phyloP scores from a whole-genome alignment of 2,113 vertebrate genomes.

The Chitala chitala region DNA sequence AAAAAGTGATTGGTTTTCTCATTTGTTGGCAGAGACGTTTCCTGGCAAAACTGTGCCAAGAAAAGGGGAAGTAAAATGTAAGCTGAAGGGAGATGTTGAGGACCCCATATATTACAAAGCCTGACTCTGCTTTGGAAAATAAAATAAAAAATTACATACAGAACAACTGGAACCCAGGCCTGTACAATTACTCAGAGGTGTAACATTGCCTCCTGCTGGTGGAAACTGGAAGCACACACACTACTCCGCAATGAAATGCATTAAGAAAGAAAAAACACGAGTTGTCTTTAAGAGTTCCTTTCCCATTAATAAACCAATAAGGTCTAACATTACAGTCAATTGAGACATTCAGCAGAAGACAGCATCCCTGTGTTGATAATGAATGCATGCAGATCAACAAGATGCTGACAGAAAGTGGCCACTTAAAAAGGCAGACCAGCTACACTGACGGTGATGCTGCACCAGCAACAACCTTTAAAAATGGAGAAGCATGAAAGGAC shows the following conservation, averaged over 20 bases:
- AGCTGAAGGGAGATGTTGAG: background rate
- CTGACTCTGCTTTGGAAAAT: background rate
- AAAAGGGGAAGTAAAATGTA: background rate
- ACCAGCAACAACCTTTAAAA: no score
- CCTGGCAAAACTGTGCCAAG: background rate
- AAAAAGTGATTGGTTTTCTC: background rate
- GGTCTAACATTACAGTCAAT: no score
- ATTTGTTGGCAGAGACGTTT: background rate
- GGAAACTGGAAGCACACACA: constrained; percentile 42
- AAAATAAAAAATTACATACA: constrained; percentile 1
- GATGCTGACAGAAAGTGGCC: no score
- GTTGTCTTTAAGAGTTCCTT: no score
- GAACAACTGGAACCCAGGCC: background rate
- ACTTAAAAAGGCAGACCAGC: no score
- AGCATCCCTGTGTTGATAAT: no score
- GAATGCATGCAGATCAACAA: no score
- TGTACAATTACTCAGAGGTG: constrained; percentile 28
- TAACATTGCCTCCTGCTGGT: constrained; percentile 62
- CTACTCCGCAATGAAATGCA: background rate
- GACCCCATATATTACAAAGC: background rate
- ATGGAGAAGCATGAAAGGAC: no score
- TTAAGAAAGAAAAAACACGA: no score
- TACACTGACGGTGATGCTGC: no score
- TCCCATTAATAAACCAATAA: no score
- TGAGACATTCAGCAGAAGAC: no score